Evolutionary conservation across 2,888 invertebrate species (phyloP).

Genomic region (Lepidochrysops patricia): DNA sequence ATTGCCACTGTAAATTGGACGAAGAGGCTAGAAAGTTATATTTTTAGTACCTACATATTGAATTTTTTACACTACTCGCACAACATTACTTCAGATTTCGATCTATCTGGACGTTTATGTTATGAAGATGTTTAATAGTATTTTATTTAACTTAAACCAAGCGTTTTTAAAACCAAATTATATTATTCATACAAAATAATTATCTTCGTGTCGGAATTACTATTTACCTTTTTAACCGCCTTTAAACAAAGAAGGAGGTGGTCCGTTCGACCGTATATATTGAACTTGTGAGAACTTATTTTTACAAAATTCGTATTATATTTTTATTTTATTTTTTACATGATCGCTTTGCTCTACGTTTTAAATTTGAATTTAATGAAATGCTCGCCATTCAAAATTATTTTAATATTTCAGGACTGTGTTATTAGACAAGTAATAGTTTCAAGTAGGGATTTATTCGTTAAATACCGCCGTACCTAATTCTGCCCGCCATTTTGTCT

Average conservation of each 20-base stretch:
- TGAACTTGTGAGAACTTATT: too few species aligned
- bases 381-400: slow-evolving; percentile 28
- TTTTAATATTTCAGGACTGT: slow-evolving; percentile 58
- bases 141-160: background rate
- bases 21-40: slow-evolving; percentile 26
- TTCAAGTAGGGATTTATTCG: slow-evolving; percentile 31
- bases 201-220: background rate
- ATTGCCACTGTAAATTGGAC: slow-evolving; percentile 21
- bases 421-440: slow-evolving; percentile 61
- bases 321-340: slow-evolving; percentile 5
- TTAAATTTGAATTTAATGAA: slow-evolving; percentile 13
- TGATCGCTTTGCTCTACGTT: slow-evolving; percentile 29
- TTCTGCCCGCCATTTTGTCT: background rate
- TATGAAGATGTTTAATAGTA: slow-evolving; percentile 17
- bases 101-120: slow-evolving; percentile 53
- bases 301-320: too few species aligned
- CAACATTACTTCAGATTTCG: slow-evolving; percentile 54
- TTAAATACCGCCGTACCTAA: background rate
- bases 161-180: background rate
- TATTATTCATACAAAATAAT: background rate
- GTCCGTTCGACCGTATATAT: too few species aligned
- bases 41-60: slow-evolving; percentile 17
- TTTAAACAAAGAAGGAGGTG: too few species aligned
- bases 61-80: slow-evolving; percentile 18
- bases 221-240: background rate